Evolutionary conservation across 2,888 invertebrate genomes (phyloP), one percentile per base, ranked within the genome.

Genomic region (Bimastos eiseni): DNA sequence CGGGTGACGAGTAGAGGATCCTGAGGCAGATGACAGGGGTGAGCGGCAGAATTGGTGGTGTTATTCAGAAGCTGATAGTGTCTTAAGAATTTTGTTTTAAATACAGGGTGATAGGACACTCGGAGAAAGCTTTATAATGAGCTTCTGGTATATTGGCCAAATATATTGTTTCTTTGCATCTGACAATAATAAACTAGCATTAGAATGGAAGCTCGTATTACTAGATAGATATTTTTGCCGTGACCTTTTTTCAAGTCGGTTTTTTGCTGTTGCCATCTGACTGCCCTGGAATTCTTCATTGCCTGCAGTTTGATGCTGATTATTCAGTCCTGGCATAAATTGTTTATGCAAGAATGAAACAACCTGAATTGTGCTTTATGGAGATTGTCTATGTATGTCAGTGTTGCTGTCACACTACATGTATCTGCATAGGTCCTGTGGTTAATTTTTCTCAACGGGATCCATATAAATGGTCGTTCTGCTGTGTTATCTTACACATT

Each of bases 111-210:
- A 55, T 30, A 55, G 4, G 55, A 30, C 55, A 30, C 6, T 30
- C 8, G 30, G 55, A 55, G 24, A 55, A 4, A 55, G 55, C 70
- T n/a, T 70, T 70, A 70, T 11, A n/a, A n/a, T 13, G 70, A 70
- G 70, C 70, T 70, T 70, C 70, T 70, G 70, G 30, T 70, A n/a
- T 70, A 70, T 70, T 70, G 70, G 70, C 70, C n/a, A n/a, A 70
- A 70, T 4, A 70, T 70, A 11, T 70, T 70, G 70, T 70, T 70
- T 70, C 70, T 70, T 70, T 70, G 70, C n/a, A 70, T n/a, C 70
- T 70, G 70, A 70, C 30, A n/a, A 30, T n/a, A 70, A 70, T 30
- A 30, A 70, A 70, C 70, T 11, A 70, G n/a, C 70, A 70, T 70
- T 49, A n/a, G n/a, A 70, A 70, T 70, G 8, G 24, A 55, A 55